Evolutionary conservation across 1,140 invertebrate genomes (phyloP), one percentile per base, ranked within the genome.

Genomic region (Aethina tumida): DNA sequence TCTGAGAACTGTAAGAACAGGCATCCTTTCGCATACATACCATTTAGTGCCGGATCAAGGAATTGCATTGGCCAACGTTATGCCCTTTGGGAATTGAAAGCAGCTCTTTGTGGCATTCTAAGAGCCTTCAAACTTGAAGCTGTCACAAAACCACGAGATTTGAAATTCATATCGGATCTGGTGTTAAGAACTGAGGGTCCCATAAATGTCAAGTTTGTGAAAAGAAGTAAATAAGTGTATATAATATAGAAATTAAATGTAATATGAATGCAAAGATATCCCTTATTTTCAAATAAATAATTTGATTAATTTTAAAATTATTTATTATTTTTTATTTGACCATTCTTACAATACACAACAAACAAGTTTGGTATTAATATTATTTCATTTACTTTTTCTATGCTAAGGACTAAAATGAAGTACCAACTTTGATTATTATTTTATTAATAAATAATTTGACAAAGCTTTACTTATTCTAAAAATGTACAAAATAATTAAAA

Each of bases 21-120:
- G 19, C 71, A 67, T 56, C 64, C 55, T 7, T 74, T 60, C 43
- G 50, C 66, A 3, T 79, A 71, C 24, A 39, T 80, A 20, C 77
- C 79, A 4, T 82, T 81, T 49, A 76, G 74, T n/a, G n/a, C n/a
- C n/a, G n/a, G n/a, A n/a, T n/a, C n/a, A n/a, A n/a, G n/a, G n/a
- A n/a, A n/a, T n/a, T 28, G 75, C 73, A 28, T 39, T 66, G 65
- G 67, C 16, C 66, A 69, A 46, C 64, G 57, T 43, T 77, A 75
- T 57, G 74, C 74, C 4, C 39, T 66, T 39, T 52, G 70, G 46
- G 73, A 76, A 52, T 59, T 65, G 35, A 74, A 75, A 45, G 59
- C 67, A 3, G 46, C 73, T 2, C 40, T 76, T 13, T 61, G 68
- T 2, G 59, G 59, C 5, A 47, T 77, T 15, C 55, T 76, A 2